A percentile compares a stretch with the other conserved stretches of the same genome.
Evolutionary conservation across 2,888 invertebrate genomes (phyloP).

Genomic region (Sminthurinus aureus): DNA sequence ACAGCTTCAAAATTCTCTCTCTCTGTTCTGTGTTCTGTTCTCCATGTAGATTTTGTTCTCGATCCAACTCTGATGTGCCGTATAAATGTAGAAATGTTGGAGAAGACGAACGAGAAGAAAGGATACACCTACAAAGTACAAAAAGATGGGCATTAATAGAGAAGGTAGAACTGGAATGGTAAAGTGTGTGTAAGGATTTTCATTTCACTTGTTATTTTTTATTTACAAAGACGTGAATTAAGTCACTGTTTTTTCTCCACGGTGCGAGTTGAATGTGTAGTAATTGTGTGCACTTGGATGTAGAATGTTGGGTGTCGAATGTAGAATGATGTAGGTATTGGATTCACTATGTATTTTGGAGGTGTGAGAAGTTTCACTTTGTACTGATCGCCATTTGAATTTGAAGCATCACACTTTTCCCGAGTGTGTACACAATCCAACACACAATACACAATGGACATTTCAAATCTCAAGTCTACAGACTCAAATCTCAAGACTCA

Average conservation of each 20-base stretch:
- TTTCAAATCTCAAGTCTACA: not conserved
- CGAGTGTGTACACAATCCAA: not conserved
- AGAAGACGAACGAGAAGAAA: no score
- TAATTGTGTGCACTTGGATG: not conserved
- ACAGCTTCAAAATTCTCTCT: slow-evolving; percentile 18
- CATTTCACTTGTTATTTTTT: not conserved
- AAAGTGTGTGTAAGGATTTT: not conserved
- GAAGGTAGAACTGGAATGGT: no score
- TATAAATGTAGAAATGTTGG: no score
- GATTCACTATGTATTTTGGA: not conserved
- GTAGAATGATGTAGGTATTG: no score
- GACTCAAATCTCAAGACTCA: no score
- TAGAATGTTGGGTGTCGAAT: no score
- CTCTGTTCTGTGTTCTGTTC: not conserved
- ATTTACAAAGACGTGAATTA: not conserved
- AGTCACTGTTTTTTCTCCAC: not conserved
- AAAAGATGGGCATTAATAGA: no score
- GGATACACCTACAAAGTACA: no score
- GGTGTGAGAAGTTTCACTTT: not conserved
- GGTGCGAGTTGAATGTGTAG: not conserved
- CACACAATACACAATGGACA: not conserved
- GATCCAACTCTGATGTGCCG: no score
- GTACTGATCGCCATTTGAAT: not conserved
- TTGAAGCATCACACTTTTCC: not conserved
- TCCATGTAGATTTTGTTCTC: no score